Conservation (phyloP, 2,888 invertebrate species). For the Habrosyne pyritoides region DNA sequence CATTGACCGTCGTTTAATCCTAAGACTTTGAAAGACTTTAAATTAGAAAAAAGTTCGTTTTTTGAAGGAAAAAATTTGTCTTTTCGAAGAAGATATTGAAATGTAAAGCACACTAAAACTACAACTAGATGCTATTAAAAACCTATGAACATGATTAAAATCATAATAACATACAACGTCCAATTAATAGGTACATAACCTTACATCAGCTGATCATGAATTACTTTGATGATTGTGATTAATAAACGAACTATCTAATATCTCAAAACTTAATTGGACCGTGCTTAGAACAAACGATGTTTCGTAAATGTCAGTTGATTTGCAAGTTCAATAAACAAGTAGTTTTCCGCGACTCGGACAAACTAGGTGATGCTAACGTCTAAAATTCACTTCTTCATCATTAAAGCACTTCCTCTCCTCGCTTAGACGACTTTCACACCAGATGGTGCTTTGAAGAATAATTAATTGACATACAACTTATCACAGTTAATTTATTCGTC, state of each 20-base stretch:
- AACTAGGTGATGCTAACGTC: constrained; percentile 14
- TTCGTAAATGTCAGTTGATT: not conserved
- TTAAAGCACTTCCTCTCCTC: constrained; percentile 61
- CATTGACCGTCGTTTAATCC: too few relatives aligned
- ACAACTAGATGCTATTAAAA: too few relatives aligned
- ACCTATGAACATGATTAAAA: too few relatives aligned
- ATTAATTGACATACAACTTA: constrained; percentile 83
- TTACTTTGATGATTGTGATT: not conserved
- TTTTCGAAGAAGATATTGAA: too few relatives aligned
- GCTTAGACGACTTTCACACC: constrained; percentile 59
- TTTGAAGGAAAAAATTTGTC: too few relatives aligned
- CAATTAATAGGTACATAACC: not conserved
- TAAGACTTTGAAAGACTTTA: too few relatives aligned
- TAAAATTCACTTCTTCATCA: constrained; percentile 51
- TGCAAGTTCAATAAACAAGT: not conserved
- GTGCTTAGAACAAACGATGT: not conserved
- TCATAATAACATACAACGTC: too few relatives aligned
- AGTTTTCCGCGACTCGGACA: not conserved
- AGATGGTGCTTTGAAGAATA: constrained; percentile 83
- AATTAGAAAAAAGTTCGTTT: too few relatives aligned
- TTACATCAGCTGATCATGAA: not conserved
- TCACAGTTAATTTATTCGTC: constrained; percentile 82
- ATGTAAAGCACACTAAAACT: too few relatives aligned
- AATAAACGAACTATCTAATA: not conserved
- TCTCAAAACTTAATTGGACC: not conserved